phyloP scores from a whole-genome alignment of 2,113 vertebrate species.

The Tretioscincus oriximinensis region DNA sequence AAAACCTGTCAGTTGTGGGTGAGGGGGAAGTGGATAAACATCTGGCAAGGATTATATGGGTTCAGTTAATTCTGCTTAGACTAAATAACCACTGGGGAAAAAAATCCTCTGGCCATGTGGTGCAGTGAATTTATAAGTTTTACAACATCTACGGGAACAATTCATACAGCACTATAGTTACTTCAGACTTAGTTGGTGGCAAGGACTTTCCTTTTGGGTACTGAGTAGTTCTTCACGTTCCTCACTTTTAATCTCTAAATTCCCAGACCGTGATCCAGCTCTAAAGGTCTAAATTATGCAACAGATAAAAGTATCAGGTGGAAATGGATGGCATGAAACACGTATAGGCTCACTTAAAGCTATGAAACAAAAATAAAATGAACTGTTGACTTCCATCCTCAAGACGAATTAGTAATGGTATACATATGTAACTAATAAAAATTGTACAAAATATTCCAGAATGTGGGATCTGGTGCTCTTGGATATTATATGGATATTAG shows the following conservation, averaged over 20 bases:
- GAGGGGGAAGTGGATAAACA: constrained; percentile 16
- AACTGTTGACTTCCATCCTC: not conserved
- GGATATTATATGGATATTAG: not conserved
- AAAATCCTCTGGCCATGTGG: not conserved
- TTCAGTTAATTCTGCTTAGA: constrained; percentile 25
- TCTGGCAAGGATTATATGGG: constrained; percentile 18
- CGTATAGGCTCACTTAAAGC: not conserved
- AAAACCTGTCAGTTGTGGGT: constrained; percentile 11
- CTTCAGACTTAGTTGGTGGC: not conserved
- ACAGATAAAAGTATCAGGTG: not conserved
- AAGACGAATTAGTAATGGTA: not conserved
- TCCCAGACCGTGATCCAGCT: not conserved
- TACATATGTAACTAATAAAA: not conserved
- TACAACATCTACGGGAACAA: not conserved
- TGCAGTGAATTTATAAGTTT: not conserved
- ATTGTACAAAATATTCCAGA: not conserved
- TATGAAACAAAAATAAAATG: not conserved
- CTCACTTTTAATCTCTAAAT: not conserved
- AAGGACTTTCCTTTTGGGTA: not conserved
- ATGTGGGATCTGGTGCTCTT: not conserved
- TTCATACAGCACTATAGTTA: not conserved
- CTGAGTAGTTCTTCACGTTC: not conserved
- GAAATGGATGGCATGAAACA: not conserved
- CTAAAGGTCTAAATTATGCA: not conserved
- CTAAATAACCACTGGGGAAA: constrained; percentile 10